A percentile compares a stretch with the other conserved stretches of the same genome.
Evolutionary conservation across 2,797 vertebrate genomes (phyloP).

Genomic region (Huso huso): DNA sequence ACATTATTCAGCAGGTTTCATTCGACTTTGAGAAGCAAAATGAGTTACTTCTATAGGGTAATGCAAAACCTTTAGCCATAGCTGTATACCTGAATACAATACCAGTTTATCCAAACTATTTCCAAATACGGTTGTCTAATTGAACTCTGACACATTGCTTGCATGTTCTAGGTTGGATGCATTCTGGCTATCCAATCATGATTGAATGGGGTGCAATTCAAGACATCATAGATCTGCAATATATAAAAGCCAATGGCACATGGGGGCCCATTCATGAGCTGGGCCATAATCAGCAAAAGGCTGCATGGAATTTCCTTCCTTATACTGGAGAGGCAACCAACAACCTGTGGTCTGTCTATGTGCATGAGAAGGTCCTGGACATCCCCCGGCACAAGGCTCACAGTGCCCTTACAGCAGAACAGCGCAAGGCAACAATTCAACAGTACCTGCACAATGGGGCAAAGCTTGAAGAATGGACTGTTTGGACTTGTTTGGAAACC

Average conservation of each 20-base stretch:
- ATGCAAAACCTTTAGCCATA: too few species aligned
- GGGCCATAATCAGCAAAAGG: slow-evolving; percentile 39
- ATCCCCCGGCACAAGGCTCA: slow-evolving; percentile 35
- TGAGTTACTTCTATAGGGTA: too few species aligned
- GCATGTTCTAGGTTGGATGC: slow-evolving; percentile 34
- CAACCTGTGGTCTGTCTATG: slow-evolving; percentile 44
- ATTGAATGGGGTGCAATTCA: slow-evolving; percentile 26
- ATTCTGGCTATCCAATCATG: slow-evolving; percentile 39
- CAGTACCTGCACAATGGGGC: slow-evolving; percentile 34
- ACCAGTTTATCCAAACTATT: background rate
- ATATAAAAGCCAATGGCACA: slow-evolving; percentile 33
- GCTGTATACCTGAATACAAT: too few species aligned
- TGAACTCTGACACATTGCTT: background rate
- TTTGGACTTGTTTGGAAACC: slow-evolving; percentile 38
- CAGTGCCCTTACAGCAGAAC: slow-evolving; percentile 19
- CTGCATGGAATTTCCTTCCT: slow-evolving; percentile 34
- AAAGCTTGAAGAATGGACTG: slow-evolving; percentile 35
- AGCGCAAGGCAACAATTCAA: slow-evolving; percentile 31
- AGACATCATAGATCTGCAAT: slow-evolving; percentile 26
- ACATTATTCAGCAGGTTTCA: too few species aligned
- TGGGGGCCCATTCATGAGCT: slow-evolving; percentile 40
- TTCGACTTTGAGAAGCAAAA: too few species aligned
- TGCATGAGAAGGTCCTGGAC: slow-evolving; percentile 35
- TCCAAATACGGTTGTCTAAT: background rate
- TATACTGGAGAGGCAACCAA: slow-evolving; percentile 36